A percentile compares a stretch with the other conserved stretches of the same genome.
phyloP scores from a whole-genome alignment of 2,113 vertebrate genomes.

The Climacteris rufus region DNA sequence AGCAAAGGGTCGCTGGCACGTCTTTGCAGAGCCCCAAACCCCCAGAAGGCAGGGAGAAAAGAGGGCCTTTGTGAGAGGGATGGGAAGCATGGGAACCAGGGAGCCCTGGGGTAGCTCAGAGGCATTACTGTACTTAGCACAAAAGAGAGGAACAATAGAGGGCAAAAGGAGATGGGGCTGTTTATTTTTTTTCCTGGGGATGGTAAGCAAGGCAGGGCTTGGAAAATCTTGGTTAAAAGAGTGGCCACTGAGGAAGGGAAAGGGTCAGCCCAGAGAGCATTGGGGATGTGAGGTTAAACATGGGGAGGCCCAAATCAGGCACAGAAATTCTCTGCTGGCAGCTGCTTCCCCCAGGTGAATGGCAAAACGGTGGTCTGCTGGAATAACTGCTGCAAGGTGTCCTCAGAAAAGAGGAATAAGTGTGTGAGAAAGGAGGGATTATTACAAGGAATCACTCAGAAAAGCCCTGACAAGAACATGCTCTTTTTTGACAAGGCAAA shows the following conservation, averaged over 20 bases:
- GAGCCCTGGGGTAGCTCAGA: slow-evolving; percentile 1
- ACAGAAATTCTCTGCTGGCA: background rate
- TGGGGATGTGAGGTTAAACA: background rate
- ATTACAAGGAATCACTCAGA: background rate
- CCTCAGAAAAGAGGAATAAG: background rate
- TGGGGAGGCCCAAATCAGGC: background rate
- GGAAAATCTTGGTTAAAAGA: background rate
- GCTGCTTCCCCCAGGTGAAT: background rate
- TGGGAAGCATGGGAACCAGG: slow-evolving; percentile 1
- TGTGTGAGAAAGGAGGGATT: background rate
- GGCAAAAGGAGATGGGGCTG: background rate
- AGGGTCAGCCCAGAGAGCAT: background rate
- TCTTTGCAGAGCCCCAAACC: background rate
- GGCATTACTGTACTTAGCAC: slow-evolving; percentile 10
- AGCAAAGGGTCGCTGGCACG: background rate
- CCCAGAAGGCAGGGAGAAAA: background rate
- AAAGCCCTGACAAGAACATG: background rate
- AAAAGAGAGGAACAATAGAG: slow-evolving; percentile 17
- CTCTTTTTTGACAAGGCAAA: background rate
- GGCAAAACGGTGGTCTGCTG: background rate
- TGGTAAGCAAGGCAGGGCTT: background rate
- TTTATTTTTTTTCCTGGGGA: background rate
- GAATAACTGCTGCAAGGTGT: background rate
- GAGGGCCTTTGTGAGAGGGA: background rate
- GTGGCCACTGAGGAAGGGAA: background rate